These are phyloP conservation scores for Cyprinodon diabolis DNA, from an alignment of 2,797 vertebrate species.

Conservation along the genomic window DNA sequence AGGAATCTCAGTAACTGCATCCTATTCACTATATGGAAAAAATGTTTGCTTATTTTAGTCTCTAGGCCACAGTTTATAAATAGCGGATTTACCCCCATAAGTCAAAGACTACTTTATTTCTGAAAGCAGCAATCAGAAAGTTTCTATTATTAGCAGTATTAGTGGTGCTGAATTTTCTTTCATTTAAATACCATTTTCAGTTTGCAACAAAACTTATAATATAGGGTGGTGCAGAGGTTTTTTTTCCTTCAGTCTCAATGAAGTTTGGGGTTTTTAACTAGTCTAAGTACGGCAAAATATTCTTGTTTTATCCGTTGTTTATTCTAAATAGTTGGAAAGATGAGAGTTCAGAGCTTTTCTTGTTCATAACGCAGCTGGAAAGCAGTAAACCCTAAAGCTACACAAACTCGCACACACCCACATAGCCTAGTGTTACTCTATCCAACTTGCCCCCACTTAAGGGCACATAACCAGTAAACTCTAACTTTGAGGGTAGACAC, in stretches of 20 bases:
- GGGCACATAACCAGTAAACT: conserved; percentile 33
- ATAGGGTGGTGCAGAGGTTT: background rate
- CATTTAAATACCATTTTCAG: background rate
- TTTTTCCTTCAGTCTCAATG: background rate
- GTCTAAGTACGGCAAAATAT: conserved; percentile 18
- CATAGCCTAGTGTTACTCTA: background rate
- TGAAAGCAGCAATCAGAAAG: background rate
- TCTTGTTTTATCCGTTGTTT: conserved; percentile 37
- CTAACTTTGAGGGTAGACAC: conserved; percentile 35
- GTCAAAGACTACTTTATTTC: background rate
- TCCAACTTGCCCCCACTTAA: background rate
- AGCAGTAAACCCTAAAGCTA: conserved; percentile 6
- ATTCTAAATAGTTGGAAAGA: conserved; percentile 23
- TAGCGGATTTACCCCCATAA: background rate
- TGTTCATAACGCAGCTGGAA: conserved; percentile 54
- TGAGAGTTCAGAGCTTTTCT: conserved; percentile 21
- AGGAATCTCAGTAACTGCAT: too few species aligned
- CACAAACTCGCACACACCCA: conserved; percentile 4
- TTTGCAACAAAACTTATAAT: background rate
- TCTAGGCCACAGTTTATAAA: background rate
- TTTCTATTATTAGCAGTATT: too few species aligned
- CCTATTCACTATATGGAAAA: background rate
- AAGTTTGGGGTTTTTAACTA: conserved; percentile 21
- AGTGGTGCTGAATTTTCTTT: background rate
- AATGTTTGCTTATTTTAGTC: background rate